Percentiles rank a stretch among this genome's conserved stretches.
Evolutionary conservation across 2,888 invertebrate species (phyloP).

Genomic region (Standfussiana lucernea): DNA sequence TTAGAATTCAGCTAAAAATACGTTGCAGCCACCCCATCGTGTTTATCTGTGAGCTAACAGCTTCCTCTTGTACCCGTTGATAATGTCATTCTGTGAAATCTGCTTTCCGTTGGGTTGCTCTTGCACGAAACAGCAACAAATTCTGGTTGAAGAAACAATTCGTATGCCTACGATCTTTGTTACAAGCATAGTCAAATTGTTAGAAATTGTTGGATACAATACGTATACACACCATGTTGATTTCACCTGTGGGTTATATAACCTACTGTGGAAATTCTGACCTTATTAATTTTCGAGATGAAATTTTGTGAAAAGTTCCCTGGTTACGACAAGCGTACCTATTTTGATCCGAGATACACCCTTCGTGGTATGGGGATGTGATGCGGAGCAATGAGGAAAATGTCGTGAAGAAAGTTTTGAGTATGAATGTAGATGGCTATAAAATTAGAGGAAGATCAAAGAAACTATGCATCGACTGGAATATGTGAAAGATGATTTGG

Average conservation of each 20-base stretch:
- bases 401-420: not conserved
- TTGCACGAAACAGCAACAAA: conserved; percentile 1
- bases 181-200: not conserved
- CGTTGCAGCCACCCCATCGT: conserved; percentile 22
- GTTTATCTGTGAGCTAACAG: conserved; percentile 30
- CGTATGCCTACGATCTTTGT: conserved; percentile 7
- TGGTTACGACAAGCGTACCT: not conserved
- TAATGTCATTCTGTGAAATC: conserved; percentile 41
- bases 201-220: not conserved
- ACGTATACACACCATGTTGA: not conserved
- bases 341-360: not conserved
- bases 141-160: conserved; percentile 22
- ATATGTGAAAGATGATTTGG: too few species aligned
- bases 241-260: not conserved
- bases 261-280: not conserved
- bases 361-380: not conserved
- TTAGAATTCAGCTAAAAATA: conserved; percentile 33
- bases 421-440: not conserved
- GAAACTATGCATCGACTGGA: not conserved
- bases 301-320: not conserved
- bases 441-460: not conserved
- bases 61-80: conserved; percentile 28
- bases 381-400: not conserved
- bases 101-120: conserved; percentile 39
- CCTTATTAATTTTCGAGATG: not conserved